Percentiles rank a stretch among this genome's conserved stretches.
phyloP scores from a whole-genome alignment of 37 sponge, comb jelly and placozoan genomes.

The Aplysina aerophoba region DNA sequence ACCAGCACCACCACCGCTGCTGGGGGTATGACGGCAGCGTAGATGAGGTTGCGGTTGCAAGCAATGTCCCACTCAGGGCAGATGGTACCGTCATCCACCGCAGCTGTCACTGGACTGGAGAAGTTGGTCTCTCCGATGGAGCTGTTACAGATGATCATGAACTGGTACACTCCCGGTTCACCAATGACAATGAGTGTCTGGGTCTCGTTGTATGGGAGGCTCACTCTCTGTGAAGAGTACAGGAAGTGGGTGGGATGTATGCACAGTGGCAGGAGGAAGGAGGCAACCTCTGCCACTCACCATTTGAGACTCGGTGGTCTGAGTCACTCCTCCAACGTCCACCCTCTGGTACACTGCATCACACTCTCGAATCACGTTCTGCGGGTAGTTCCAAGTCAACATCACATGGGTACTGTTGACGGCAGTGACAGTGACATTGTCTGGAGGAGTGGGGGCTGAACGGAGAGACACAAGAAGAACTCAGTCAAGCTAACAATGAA shows the following conservation, averaged over 20 bases:
- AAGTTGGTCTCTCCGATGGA: not conserved
- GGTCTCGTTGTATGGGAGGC: not conserved
- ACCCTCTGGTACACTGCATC: not conserved
- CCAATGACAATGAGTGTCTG: not conserved
- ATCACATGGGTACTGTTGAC: not conserved
- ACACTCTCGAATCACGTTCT: not conserved
- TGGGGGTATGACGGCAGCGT: not conserved
- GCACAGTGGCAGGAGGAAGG: too few species aligned
- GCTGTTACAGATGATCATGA: not conserved
- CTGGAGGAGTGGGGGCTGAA: constrained; percentile 7
- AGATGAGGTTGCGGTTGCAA: not conserved
- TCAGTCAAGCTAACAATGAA: not conserved
- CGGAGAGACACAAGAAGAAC: not conserved
- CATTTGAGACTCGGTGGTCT: not conserved
- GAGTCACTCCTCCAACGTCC: not conserved
- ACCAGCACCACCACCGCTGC: not conserved
- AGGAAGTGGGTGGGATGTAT: not conserved
- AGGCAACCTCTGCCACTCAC: too few species aligned
- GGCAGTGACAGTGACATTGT: not conserved
- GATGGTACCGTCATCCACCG: not conserved
- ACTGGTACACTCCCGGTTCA: not conserved
- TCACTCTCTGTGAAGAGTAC: not conserved
- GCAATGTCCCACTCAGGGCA: not conserved
- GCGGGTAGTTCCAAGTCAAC: not conserved
- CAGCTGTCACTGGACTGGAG: constrained; percentile 10